Base-by-base conservation (phyloP, 2,888 invertebrate genomes). In the Melolontha melolontha region DNA sequence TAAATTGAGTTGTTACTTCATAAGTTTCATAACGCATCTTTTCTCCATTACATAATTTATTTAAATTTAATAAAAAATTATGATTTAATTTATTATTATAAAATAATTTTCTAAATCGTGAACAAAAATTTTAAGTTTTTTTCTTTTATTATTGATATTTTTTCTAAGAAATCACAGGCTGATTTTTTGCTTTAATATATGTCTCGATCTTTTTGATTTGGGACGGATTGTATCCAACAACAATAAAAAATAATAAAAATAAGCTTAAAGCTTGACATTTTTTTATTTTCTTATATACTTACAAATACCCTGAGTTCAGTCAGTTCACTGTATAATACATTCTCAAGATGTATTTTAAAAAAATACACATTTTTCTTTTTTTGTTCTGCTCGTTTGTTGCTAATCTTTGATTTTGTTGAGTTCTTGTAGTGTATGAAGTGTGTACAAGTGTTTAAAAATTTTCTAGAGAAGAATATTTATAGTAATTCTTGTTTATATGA, bases 241-340 rank as follows among this genome's bases (percentile, higher is more conserved):
- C 1, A 34, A 29, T 5, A 34, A 34, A 34, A 8, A 47, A 8
- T 54, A 62, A 34, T 49, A 34, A 47, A 14, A 27, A 52, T 41
- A 65, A 65, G 64, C 64, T 65, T 34, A 54, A 54, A 44, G 64
- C 64, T 65, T 41, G 39, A 66, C 66, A 66, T 66, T 57, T 66
- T 63, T 64, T 42, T 22, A 4, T 22, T 34, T 34, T 10, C 17
- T 27, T 42, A 57, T 57, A 57, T 64, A 44, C 52, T 64, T 52
- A 64, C 51, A 67, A 51, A 67, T 70, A 74, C 74, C 75, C 75
- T 75, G 75, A 75, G 74, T 73, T 70, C 66, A 67, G 65, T 73
- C 74, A 74, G 75, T 72, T 71, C 71, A 68, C 64, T 59, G 66
- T 68, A 67, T 64, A 44, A n/a, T 14, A 47, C 47, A 17, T 14